phyloP scores from a whole-genome alignment of 2,113 vertebrate species.

The Craseonycteris thonglongyai region DNA sequence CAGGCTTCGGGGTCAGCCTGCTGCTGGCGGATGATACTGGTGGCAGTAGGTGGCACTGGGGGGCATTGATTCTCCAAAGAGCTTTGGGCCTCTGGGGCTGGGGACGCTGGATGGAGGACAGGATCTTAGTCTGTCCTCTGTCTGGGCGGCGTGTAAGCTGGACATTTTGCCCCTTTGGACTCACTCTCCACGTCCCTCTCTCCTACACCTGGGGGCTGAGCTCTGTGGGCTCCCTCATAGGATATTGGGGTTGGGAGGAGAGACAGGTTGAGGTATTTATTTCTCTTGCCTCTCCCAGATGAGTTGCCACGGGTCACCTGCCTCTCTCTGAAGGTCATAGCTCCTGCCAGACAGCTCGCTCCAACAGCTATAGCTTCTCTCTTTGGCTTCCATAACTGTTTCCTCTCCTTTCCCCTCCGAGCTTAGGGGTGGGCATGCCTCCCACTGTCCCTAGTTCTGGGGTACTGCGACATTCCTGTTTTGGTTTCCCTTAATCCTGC shows the following conservation, averaged over 20 bases:
- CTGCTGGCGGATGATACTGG: neutral
- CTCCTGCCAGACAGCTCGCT: neutral
- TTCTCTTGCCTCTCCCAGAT: neutral
- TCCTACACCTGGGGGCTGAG: neutral
- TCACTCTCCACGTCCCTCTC: rapidly evolving
- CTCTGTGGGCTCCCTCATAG: neutral
- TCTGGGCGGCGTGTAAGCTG: neutral
- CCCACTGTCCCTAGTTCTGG: neutral
- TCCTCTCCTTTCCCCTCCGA: neutral
- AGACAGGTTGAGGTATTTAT: neutral
- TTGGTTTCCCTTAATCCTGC: neutral
- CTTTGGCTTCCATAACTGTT: neutral
- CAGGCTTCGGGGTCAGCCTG: neutral
- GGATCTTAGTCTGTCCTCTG: neutral
- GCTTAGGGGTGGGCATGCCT: neutral
- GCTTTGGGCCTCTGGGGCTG: neutral
- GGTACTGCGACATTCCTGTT: neutral
- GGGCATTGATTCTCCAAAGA: neutral
- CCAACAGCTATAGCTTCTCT: neutral
- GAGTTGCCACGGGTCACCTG: neutral
- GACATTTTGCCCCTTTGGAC: neutral
- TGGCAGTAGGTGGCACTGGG: neutral
- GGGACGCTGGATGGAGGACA: neutral
- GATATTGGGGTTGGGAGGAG: neutral
- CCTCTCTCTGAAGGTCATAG: neutral